phyloP scores from a whole-genome alignment of 2,888 invertebrate species.

The Melanargia galathea region DNA sequence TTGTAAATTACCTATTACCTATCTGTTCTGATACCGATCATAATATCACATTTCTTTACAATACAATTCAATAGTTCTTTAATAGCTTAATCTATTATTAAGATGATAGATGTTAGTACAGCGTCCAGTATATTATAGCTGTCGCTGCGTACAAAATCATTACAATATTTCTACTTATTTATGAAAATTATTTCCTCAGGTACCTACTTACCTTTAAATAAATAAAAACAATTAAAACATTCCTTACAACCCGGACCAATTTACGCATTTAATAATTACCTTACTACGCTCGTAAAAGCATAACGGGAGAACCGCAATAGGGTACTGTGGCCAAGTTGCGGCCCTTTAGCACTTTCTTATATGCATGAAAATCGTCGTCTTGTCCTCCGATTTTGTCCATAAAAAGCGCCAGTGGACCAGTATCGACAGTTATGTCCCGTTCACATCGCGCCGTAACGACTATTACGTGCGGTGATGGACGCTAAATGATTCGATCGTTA shows the following conservation, averaged over 20 bases:
- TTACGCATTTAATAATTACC: not conserved
- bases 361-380: conserved; percentile 13
- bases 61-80: no score
- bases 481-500: conserved; percentile 30
- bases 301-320: conserved; percentile 5
- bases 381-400: conserved; percentile 20
- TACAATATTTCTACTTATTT: not conserved
- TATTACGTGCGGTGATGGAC: conserved; percentile 29
- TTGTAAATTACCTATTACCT: no score
- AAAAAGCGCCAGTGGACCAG: conserved; percentile 22
- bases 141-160: no score
- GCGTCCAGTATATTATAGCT: no score
- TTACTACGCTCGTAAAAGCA: not conserved
- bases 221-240: not conserved
- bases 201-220: no score
- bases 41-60: no score
- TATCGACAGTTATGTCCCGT: conserved; percentile 35
- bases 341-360: conserved; percentile 20
- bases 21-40: no score
- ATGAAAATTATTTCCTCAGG: not conserved
- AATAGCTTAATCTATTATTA: no score
- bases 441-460: conserved; percentile 31
- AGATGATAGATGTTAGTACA: no score
- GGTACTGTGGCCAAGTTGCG: not conserved
- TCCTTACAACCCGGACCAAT: conserved; percentile 1